Base-by-base conservation (phyloP, 1,140 invertebrate species). In the Anastrepha ludens region DNA sequence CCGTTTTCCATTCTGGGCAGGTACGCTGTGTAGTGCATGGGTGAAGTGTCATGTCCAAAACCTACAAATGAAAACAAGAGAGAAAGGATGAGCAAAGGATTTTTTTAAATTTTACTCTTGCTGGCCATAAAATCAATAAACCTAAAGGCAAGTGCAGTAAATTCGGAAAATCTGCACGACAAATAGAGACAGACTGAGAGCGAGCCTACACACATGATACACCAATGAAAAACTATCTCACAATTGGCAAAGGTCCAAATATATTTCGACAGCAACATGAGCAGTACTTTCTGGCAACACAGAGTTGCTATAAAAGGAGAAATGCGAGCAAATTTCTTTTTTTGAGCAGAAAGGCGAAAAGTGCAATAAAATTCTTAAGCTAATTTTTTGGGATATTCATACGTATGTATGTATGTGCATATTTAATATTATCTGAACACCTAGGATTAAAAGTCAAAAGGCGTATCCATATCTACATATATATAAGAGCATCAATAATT, bases 1-100 rank as follows among this genome's bases (percentile, higher is more conserved):
- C 74, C 74, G 89, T 91, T 91, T 88, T 94, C 93, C 89, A 93
- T 92, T 87, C 93, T 89, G 88, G 95, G 95, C 90, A 95, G 94
- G 93, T 95, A 95, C 89, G 95, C 95, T 89, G 95, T 95, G 92
- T 95, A 95, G 90, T 95, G 95, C 90, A 95, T 94, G 92, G 95
- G 94, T 91, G 95, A 95, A 91, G 95, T 93, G 91, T 95, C 95
- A 89, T 95, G 94, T 89, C 94, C 94, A 91, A 95, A 95, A 89
- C 95, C 95, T 95, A 64, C 17, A 87, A 86, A 86, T 29, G 67
- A 39, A 86, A 20, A 65, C 29, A 20, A 64, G n/a, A 55, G 70
- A 44, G 41, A 44, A 55, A 20, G 17, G 67, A 15, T 44, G 67
- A 17, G 67, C 39, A 74, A 74, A 74, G 67, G 67, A 41, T 44